Conservation (phyloP, 1,140 invertebrate genomes). For the Brachionus manjavacas region DNA sequence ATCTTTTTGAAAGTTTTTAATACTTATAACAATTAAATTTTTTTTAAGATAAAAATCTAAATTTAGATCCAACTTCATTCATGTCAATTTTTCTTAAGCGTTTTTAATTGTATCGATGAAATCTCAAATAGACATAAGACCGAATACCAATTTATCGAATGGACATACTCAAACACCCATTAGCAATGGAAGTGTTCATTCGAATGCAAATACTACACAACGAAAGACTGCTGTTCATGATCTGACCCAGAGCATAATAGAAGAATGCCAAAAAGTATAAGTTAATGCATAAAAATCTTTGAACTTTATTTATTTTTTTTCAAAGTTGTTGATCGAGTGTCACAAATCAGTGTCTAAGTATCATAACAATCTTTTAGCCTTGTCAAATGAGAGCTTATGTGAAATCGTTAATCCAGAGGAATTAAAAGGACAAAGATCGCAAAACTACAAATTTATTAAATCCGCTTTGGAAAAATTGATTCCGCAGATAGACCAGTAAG, state of each 20-base stretch:
- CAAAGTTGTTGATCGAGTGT: conserved; percentile 6
- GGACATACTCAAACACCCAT: background rate
- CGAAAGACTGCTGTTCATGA: conserved; percentile 35
- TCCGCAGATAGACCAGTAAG: conserved; percentile 38
- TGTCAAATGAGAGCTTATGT: conserved; percentile 3
- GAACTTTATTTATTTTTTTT: background rate
- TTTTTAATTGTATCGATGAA: background rate
- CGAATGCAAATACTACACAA: background rate
- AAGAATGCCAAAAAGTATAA: conserved; percentile 31
- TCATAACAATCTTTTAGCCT: background rate
- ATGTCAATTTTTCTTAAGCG: background rate
- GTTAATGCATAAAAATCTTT: background rate
- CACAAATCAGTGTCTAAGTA: conserved; percentile 32
- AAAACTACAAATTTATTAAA: conserved; percentile 19
- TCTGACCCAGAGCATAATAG: conserved; percentile 2
- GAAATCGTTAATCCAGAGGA: conserved; percentile 9
- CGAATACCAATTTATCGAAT: background rate
- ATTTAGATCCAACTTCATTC: background rate
- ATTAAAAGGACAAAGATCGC: background rate
- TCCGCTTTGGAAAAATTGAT: background rate
- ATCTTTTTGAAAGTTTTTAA: too few species aligned
- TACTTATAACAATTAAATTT: too few species aligned
- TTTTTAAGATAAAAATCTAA: background rate
- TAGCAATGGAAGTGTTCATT: background rate
- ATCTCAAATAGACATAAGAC: background rate